phyloP scores from a whole-genome alignment of 2,797 vertebrate genomes.

The Sebastes vulpes region DNA sequence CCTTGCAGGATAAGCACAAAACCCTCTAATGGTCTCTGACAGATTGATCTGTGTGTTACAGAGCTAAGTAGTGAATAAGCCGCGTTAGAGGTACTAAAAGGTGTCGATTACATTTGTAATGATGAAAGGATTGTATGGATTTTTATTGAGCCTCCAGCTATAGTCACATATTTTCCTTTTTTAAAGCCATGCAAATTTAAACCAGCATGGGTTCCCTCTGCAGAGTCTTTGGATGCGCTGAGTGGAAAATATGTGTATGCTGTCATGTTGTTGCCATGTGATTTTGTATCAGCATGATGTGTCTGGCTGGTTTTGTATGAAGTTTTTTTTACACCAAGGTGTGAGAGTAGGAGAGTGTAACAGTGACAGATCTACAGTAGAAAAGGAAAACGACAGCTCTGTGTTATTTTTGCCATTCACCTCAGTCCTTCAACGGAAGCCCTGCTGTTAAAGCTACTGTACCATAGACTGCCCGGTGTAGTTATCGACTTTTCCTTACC shows the following conservation, averaged over 20 bases:
- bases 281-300: conserved; percentile 21
- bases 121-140: conserved; percentile 44
- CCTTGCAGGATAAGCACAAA: conserved; percentile 50
- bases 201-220: conserved; percentile 1
- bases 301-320: conserved; percentile 1
- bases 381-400: conserved; percentile 39
- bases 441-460: conserved; percentile 60
- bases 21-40: conserved; percentile 64
- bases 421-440: conserved; percentile 18
- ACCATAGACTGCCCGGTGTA: conserved; percentile 47
- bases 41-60: conserved; percentile 55
- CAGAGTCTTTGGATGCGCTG: conserved; percentile 27
- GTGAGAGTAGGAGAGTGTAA: background rate
- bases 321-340: conserved; percentile 14
- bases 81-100: conserved; percentile 41
- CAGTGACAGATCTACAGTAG: conserved; percentile 10
- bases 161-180: conserved; percentile 17
- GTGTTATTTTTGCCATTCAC: conserved; percentile 31
- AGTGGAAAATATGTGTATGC: conserved; percentile 23
- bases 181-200: conserved; percentile 33
- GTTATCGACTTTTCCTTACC: conserved; percentile 70
- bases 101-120: conserved; percentile 46
- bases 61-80: conserved; percentile 30
- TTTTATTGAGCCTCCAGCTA: conserved; percentile 23
- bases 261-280: conserved; percentile 2